These are phyloP conservation scores for Lates calcarifer DNA, from an alignment of 2,113 vertebrate species.

Conservation along the genomic window DNA sequence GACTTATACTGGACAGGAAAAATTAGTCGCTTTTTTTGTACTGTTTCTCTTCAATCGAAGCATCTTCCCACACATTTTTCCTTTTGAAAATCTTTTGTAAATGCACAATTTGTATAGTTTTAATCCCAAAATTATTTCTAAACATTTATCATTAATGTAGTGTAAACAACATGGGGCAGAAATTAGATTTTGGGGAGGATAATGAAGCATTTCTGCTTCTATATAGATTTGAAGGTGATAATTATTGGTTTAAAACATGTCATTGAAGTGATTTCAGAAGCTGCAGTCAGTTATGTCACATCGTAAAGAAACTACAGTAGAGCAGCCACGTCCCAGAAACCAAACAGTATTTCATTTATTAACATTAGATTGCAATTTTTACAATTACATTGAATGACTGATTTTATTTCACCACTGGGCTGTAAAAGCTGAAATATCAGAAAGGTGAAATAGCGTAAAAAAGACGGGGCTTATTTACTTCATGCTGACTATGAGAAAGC, in stretches of 20 bases:
- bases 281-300: background rate
- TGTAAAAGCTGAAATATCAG: background rate
- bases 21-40: background rate
- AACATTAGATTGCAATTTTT: background rate
- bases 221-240: background rate
- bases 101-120: background rate
- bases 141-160: background rate
- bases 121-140: background rate
- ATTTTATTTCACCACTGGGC: background rate
- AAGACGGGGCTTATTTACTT: background rate
- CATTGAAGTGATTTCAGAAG: conserved; percentile 13
- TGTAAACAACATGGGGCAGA: background rate
- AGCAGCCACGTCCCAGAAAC: background rate
- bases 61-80: background rate
- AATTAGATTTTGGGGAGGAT: background rate
- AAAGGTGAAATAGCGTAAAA: background rate
- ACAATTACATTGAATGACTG: background rate
- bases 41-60: background rate
- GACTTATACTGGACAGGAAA: background rate
- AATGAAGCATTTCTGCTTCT: background rate
- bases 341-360: background rate
- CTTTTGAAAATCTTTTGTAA: background rate
- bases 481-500: too few relatives aligned
- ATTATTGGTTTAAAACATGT: background rate
- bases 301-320: background rate